phyloP scores from a whole-genome alignment of 2,888 invertebrate genomes.

The Thera obeliscata region DNA sequence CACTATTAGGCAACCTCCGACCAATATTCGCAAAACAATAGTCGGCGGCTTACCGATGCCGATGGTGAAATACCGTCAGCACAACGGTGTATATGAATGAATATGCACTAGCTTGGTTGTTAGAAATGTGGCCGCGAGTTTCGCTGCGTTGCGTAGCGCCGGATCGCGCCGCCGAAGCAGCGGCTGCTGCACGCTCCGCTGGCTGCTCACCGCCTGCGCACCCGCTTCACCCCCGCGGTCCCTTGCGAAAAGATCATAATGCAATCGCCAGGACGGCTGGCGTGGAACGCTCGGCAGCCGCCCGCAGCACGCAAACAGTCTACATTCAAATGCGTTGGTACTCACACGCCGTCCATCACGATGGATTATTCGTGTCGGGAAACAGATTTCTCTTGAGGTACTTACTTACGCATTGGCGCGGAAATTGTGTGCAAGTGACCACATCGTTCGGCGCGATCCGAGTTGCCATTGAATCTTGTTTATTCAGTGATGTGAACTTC shows the following conservation, averaged over 20 bases:
- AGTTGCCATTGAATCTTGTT: slow-evolving; percentile 75
- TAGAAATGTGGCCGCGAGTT: slow-evolving; percentile 60
- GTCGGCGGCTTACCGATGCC: slow-evolving; percentile 15
- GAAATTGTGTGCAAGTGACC: slow-evolving; percentile 60
- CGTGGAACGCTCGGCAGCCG: slow-evolving; percentile 79
- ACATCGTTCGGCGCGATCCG: slow-evolving; percentile 53
- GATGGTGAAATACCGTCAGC: slow-evolving; percentile 23
- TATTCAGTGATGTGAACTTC: slow-evolving; percentile 78
- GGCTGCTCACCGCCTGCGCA: slow-evolving; percentile 65
- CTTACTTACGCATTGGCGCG: slow-evolving; percentile 65
- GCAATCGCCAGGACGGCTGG: slow-evolving; percentile 83
- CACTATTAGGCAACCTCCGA: slow-evolving; percentile 6
- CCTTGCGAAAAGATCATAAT: slow-evolving; percentile 84
- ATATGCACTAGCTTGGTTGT: slow-evolving; percentile 44
- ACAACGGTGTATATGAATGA: slow-evolving; percentile 38
- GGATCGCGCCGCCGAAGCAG: slow-evolving; percentile 56
- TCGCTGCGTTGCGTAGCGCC: slow-evolving; percentile 63
- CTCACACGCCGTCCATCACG: slow-evolving; percentile 82
- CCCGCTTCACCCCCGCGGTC: slow-evolving; percentile 74
- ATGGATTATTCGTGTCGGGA: slow-evolving; percentile 79
- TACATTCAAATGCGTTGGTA: slow-evolving; percentile 82
- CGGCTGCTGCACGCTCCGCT: slow-evolving; percentile 80
- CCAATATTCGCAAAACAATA: slow-evolving; percentile 10
- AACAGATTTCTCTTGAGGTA: slow-evolving; percentile 76
- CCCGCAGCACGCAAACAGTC: slow-evolving; percentile 80